Conservation (phyloP, 2,113 vertebrate genomes). For the Chunga burmeisteri region DNA sequence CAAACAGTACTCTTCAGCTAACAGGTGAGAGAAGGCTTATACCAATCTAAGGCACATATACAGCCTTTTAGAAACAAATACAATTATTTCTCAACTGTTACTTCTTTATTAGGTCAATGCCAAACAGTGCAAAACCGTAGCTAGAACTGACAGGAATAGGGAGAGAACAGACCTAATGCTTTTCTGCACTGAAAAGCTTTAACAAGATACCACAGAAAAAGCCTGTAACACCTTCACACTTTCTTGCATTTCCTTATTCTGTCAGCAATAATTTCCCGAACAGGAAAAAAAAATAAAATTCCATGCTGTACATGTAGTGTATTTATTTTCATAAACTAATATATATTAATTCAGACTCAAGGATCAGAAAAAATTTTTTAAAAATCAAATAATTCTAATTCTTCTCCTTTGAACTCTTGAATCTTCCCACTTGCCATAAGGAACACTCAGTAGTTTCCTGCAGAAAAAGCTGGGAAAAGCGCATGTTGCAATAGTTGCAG, state of each 20-base stretch:
- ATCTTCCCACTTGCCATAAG: neutral
- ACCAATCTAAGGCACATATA: neutral
- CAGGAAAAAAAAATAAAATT: neutral
- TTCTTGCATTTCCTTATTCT: neutral
- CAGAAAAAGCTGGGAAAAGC: conserved; percentile 12
- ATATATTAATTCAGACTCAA: neutral
- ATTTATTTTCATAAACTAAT: neutral
- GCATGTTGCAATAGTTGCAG: neutral
- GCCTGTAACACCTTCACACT: neutral
- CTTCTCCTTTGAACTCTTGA: neutral
- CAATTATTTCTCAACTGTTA: neutral
- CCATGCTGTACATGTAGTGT: neutral
- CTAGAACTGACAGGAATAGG: neutral
- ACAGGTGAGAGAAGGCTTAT: neutral
- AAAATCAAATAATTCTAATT: neutral
- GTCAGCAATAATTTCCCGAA: neutral
- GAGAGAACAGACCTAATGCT: neutral
- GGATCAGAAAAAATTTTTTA: neutral
- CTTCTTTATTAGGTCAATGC: neutral
- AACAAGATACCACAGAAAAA: neutral
- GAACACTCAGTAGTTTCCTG: neutral
- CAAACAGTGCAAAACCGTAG: neutral
- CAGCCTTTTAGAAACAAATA: neutral
- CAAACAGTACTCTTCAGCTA: neutral
- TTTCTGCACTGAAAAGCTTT: neutral